A percentile compares a stretch with the other conserved stretches of the same genome.
phyloP scores from a whole-genome alignment of 1,140 invertebrate species.

The Oreohelix idahoensis region DNA sequence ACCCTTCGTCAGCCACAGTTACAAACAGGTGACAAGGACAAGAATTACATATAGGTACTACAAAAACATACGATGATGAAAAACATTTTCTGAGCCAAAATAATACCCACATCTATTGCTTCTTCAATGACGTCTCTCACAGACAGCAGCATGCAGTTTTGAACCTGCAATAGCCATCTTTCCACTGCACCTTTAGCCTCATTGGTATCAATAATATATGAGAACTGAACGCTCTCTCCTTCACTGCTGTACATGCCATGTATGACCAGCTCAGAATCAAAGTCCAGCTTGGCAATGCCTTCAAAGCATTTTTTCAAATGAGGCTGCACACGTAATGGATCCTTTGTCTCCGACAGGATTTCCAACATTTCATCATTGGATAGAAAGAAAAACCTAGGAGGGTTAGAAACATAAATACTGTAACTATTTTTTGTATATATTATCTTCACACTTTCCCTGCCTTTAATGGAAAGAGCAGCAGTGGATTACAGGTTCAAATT shows the following conservation, averaged over 20 bases:
- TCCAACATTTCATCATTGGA: conserved; percentile 75
- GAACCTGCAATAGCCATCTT: conserved; percentile 74
- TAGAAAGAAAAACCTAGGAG: conserved; percentile 72
- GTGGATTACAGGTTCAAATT: too few species aligned
- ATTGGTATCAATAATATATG: conserved; percentile 66
- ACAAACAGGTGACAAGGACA: too few species aligned
- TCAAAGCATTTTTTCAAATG: conserved; percentile 75
- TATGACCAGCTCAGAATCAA: conserved; percentile 72
- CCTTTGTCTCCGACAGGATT: conserved; percentile 75
- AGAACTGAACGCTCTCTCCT: conserved; percentile 64
- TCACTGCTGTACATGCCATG: conserved; percentile 73
- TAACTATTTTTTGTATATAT: too few species aligned
- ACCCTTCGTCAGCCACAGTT: too few species aligned
- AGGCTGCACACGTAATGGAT: conserved; percentile 73
- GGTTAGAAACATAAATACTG: background rate
- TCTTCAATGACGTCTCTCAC: conserved; percentile 69
- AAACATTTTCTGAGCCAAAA: too few species aligned
- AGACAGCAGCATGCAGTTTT: conserved; percentile 72
- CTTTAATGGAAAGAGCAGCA: too few species aligned
- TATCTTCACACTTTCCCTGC: too few species aligned
- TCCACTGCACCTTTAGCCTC: conserved; percentile 73
- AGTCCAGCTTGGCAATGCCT: conserved; percentile 73
- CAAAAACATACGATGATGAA: too few species aligned
- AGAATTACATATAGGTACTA: too few species aligned
- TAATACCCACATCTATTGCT: conserved; percentile 61